Base-by-base conservation (phyloP, 2,888 invertebrate genomes). In the Azorinus chamasolen region DNA sequence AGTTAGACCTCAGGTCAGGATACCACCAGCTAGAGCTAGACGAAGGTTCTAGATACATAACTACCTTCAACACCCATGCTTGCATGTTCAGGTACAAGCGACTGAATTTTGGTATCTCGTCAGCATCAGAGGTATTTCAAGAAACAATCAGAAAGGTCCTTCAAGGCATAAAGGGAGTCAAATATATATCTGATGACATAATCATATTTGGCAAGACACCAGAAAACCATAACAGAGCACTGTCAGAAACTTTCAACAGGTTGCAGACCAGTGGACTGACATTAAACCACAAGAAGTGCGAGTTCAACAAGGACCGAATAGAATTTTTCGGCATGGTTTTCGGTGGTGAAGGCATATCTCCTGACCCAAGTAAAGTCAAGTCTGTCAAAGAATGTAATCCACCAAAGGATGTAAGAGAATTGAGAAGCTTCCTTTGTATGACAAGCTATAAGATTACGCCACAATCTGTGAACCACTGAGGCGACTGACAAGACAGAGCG, bases 91-190 rank as follows among this genome's bases (percentile, higher is more conserved):
- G 84, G 6, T 87, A 79, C 43, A 75, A 72, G 59, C 18, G 79
- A 1, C 43, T 87, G 1, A 64, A 58, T 27, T 86, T 86, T 72
- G 83, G 77, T 5, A 64, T 87, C 6, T 76, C 48, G 20, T 45
- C 53, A 27, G 84, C 79, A 8, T 61, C 69, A 20, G 81, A 86
- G 43, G 48, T 61, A 41, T 57, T 20, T 20, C 57, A 57, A 24
- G 10, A 57, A 8, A 18, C 41, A 10, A 57, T 57, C 22, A 14
- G 10, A 22, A 39, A 57, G n/a, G 20, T 57, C 3, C 39, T 57
- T 24, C 18, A 6, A 6, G 2, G 5, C 16, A 39, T n/a, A 39
- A 20, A 57, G 20, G 57, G 57, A 10, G 57, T 41, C 1, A 6
- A 32, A 16, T 39, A 57, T 22, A 57, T 57, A n/a, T 16, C 45